Evolutionary conservation across 2,888 invertebrate species (phyloP).

Genomic region (Hirtodrosophila trivittata): DNA sequence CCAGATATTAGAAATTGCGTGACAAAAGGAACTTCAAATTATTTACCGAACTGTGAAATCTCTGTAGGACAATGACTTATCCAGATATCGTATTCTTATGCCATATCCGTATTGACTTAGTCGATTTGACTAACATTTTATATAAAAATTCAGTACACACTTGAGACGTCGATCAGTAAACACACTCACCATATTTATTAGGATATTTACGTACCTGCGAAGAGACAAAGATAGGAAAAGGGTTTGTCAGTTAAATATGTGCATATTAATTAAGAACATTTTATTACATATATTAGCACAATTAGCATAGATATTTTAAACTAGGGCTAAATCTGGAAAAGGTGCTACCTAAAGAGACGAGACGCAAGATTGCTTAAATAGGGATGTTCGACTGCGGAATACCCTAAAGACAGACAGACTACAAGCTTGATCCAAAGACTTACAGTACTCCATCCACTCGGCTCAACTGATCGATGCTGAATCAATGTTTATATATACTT

Average conservation of each 20-base stretch:
- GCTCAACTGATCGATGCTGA: no score
- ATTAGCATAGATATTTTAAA: no score
- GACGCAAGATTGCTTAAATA: no score
- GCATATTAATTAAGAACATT: conserved; percentile 11
- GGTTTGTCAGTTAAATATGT: conserved; percentile 22
- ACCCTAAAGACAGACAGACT: no score
- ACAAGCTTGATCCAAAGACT: no score
- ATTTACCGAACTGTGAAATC: conserved; percentile 14
- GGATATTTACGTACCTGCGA: conserved; percentile 66
- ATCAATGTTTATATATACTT: no score
- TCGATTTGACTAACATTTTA: no score
- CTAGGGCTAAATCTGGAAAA: no score
- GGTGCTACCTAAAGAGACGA: no score
- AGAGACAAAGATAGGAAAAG: conserved; percentile 22
- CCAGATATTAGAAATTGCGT: conserved; percentile 23
- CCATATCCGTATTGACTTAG: conserved; percentile 4
- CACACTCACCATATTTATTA: conserved; percentile 61
- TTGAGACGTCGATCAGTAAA: conserved; percentile 32
- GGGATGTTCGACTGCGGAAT: no score
- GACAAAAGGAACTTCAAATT: conserved; percentile 14
- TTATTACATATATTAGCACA: no score
- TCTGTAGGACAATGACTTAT: conserved; percentile 7
- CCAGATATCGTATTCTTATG: not conserved
- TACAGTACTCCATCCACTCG: no score
- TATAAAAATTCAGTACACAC: not conserved